phyloP scores from a whole-genome alignment of 1,140 invertebrate species.

The Eufriesea mexicana region DNA sequence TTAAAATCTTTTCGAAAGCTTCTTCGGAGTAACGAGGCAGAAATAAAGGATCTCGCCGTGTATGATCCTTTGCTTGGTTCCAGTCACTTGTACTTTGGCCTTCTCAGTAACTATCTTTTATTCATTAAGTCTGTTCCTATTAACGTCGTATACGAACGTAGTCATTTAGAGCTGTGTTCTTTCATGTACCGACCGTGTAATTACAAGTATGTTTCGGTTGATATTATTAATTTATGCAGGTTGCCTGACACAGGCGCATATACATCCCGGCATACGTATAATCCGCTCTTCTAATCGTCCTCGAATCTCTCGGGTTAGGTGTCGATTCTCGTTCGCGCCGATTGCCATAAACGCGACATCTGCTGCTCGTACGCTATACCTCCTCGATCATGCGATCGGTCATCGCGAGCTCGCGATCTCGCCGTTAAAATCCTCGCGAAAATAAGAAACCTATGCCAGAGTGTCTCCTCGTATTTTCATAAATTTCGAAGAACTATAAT shows the following conservation, averaged over 20 bases:
- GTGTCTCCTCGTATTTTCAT: too few relatives aligned
- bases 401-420: too few relatives aligned
- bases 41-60: background rate
- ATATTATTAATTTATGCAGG: slow-evolving; percentile 16
- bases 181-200: slow-evolving; percentile 27
- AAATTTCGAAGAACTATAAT: too few relatives aligned
- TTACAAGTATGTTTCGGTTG: slow-evolving; percentile 21
- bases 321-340: background rate
- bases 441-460: too few relatives aligned
- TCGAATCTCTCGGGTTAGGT: background rate
- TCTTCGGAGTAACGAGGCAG: background rate
- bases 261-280: background rate
- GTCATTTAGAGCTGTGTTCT: slow-evolving; percentile 23
- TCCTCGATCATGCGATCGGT: too few relatives aligned
- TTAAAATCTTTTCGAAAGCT: background rate
- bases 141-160: slow-evolving; percentile 27
- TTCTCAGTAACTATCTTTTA: slow-evolving; percentile 45
- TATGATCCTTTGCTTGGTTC: slow-evolving; percentile 9
- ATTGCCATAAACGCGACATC: too few relatives aligned
- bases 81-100: slow-evolving; percentile 18
- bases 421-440: too few relatives aligned
- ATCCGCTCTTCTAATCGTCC: background rate
- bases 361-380: too few relatives aligned
- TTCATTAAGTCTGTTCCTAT: slow-evolving; percentile 32
- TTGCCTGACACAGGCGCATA: background rate